These are phyloP conservation scores for Cyrtorhinus lividipennis DNA, from an alignment of 1,140 invertebrate genomes.

Conservation along the genomic window DNA sequence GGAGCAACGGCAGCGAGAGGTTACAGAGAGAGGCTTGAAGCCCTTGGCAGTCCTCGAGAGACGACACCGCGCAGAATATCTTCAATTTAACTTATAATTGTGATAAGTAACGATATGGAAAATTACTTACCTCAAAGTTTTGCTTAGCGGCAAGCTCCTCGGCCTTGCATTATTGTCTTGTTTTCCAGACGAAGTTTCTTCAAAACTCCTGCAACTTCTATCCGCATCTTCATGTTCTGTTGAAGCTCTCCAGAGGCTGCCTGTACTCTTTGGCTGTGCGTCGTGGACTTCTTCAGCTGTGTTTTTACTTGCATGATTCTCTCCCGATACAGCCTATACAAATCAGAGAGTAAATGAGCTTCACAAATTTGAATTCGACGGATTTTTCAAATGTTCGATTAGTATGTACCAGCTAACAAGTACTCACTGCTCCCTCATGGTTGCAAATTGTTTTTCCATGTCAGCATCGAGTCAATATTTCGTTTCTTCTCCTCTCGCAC, in stretches of 20 bases:
- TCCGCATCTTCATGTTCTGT: conserved; percentile 71
- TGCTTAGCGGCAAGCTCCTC: conserved; percentile 77
- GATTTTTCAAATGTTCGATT: too few relatives aligned
- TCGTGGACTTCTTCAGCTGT: conserved; percentile 71
- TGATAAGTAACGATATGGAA: too few relatives aligned
- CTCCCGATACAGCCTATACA: conserved; percentile 75
- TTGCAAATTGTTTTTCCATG: conserved; percentile 73
- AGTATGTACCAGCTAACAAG: too few relatives aligned
- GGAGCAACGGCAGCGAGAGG: too few relatives aligned
- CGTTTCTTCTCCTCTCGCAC: conserved; percentile 64
- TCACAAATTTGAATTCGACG: too few relatives aligned
- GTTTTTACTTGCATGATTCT: conserved; percentile 66
- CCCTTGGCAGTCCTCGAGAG: too few relatives aligned
- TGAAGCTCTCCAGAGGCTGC: conserved; percentile 65
- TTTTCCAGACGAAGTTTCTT: conserved; percentile 62
- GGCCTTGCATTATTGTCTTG: conserved; percentile 66
- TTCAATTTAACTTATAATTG: too few relatives aligned
- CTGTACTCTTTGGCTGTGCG: conserved; percentile 75
- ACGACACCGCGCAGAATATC: too few relatives aligned
- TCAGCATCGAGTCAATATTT: conserved; percentile 79
- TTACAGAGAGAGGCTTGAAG: too few relatives aligned
- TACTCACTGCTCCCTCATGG: conserved; percentile 68
- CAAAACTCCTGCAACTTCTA: conserved; percentile 78
- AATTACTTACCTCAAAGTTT: conserved; percentile 66
- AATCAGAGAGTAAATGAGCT: too few relatives aligned